Percentiles rank a stretch among this genome's conserved stretches.
phyloP scores from a whole-genome alignment of 2,113 vertebrate genomes.

The Miniopterus natalensis region DNA sequence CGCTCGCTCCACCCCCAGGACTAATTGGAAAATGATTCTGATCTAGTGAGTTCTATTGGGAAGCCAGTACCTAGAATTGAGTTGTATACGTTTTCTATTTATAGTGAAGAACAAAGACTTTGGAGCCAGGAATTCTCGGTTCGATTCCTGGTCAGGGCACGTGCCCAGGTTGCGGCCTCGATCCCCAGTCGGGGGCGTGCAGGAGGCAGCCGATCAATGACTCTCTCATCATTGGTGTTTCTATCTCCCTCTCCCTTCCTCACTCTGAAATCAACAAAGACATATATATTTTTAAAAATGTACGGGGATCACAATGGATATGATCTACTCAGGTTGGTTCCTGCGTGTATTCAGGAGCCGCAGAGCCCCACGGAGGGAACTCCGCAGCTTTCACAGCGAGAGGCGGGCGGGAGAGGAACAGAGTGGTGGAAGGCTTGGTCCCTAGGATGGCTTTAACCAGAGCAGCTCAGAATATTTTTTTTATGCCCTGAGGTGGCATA shows the following conservation, averaged over 20 bases:
- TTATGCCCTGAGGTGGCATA: not conserved
- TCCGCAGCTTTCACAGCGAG: not conserved
- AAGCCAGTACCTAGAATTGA: not conserved
- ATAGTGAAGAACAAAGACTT: not conserved
- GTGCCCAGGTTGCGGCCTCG: too few species aligned
- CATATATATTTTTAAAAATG: not conserved
- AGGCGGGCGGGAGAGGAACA: not conserved
- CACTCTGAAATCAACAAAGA: too few species aligned
- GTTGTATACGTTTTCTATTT: not conserved
- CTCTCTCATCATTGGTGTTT: too few species aligned
- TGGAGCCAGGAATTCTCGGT: not conserved
- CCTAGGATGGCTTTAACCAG: not conserved
- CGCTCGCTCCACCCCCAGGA: not conserved
- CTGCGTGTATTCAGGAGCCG: not conserved
- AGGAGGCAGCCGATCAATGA: too few species aligned
- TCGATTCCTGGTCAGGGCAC: too few species aligned
- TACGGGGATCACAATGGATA: not conserved
- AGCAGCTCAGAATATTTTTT: not conserved
- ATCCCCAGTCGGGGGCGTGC: too few species aligned
- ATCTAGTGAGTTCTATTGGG: not conserved
- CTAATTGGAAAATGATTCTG: not conserved
- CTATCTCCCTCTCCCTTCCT: too few species aligned
- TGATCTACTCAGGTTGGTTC: not conserved
- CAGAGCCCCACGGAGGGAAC: not conserved
- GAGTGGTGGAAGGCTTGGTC: not conserved